phyloP scores from a whole-genome alignment of 2,888 invertebrate genomes.

The Cordilura impudica region DNA sequence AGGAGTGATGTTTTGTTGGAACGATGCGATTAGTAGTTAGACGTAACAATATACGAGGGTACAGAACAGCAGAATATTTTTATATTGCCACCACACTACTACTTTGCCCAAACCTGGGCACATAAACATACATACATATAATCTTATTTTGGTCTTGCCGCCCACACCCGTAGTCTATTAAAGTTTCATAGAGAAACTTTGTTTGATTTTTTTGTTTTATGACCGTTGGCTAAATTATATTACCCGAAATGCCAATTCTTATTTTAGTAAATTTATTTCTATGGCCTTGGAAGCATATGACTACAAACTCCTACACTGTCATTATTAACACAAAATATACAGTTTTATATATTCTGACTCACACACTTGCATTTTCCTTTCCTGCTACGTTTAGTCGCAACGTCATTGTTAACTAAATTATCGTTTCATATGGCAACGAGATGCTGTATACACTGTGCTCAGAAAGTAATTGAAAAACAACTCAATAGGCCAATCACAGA shows the following conservation, averaged over 20 bases:
- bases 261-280: constrained; percentile 24
- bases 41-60: not conserved
- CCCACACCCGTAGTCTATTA: constrained; percentile 16
- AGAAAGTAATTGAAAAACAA: not conserved
- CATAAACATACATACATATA: not conserved
- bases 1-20: constrained; percentile 64
- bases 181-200: constrained; percentile 19
- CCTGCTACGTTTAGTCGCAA: constrained; percentile 44
- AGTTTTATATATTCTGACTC: not conserved
- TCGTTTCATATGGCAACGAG: constrained; percentile 63
- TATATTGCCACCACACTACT: not conserved
- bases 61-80: not conserved
- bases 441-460: not conserved
- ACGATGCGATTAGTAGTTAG: constrained; percentile 12
- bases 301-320: not conserved
- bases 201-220: constrained; percentile 37
- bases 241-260: constrained; percentile 53
- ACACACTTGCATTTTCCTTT: constrained; percentile 38
- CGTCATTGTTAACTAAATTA: constrained; percentile 72
- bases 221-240: constrained; percentile 53
- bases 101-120: not conserved
- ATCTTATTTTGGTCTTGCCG: not conserved
- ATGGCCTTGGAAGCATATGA: constrained; percentile 8
- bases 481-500: no score
- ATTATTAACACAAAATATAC: no score